Evolutionary conservation across 2,888 invertebrate species (phyloP).

Genomic region (Eubasilissa splendida): DNA sequence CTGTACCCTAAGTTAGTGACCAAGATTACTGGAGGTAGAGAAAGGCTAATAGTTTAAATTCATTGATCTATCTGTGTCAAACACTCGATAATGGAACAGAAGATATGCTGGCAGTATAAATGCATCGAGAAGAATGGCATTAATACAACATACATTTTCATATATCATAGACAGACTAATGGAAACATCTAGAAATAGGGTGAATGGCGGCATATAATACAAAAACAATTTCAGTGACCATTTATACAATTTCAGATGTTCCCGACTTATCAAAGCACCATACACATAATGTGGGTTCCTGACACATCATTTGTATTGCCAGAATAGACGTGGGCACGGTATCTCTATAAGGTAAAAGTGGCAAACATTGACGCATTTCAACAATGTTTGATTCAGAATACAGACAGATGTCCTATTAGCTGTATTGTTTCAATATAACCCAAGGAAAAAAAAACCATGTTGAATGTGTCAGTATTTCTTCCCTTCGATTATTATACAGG

Average conservation of each 20-base stretch:
- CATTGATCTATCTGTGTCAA: slow-evolving; percentile 4
- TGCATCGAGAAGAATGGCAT: slow-evolving; percentile 12
- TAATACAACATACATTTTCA: neutral
- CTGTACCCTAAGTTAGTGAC: slow-evolving; percentile 8
- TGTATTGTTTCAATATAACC: no score
- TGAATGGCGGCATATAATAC: neutral
- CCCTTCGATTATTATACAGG: no score
- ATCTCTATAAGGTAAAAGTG: neutral
- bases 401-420: no score
- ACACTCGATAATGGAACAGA: neutral
- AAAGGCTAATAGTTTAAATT: slow-evolving; percentile 8
- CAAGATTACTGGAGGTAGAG: slow-evolving; percentile 17
- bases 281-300: slow-evolving; percentile 18
- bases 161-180: slow-evolving; percentile 12
- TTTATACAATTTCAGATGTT: slow-evolving; percentile 19
- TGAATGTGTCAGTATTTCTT: no score
- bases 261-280: slow-evolving; percentile 21
- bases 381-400: no score
- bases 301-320: slow-evolving; percentile 5
- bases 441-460: no score
- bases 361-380: no score
- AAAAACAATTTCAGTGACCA: slow-evolving; percentile 1
- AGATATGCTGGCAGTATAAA: slow-evolving; percentile 8
- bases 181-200: slow-evolving; percentile 7
- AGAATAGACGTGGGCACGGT: slow-evolving; percentile 6